Evolutionary conservation across 2,888 invertebrate genomes (phyloP), one percentile per base, ranked within the genome.

Genomic region (Athalia rosae): DNA sequence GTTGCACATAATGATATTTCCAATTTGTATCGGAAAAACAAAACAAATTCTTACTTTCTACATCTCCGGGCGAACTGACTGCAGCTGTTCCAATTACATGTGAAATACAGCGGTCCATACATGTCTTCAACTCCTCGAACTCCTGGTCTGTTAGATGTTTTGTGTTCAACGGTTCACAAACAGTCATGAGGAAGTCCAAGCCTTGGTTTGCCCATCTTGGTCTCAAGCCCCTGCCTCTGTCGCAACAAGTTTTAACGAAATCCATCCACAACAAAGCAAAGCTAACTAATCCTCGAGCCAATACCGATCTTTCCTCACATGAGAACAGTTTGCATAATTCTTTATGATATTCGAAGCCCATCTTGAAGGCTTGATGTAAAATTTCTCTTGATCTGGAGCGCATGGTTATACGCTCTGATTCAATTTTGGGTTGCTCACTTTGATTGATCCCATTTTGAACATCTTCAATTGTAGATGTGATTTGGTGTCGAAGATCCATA

Each of bases 201-300:
- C 98, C 97, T 87, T 96, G 96, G 86, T 94, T 94, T 3, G 97
- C 97, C 97, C 97, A 98, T 86, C 97, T 91, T 0, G 97, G 96
- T 41, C 96, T 90, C 82, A 95, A 91, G 0, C 97, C 97, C 4
- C 96, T 91, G 0, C 96, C 96, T 0, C 95, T 90, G 86, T 98
- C 97, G 87, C 97, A 98, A 13, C 95, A 92, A 85, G 95, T 94
- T 81, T 94, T 93, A 0, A 97, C 97, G 89, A 98, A 98, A 78
- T 92, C 92, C 96, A 98, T 97, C 98, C 98, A 98, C 87, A 95
- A 93, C 83, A 93, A 92, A 8, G 95, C 95, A 88, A 96, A 95
- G 56, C 92, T 90, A 4, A 95, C 92, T 83, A 95, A 92, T 78
- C 93, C 92, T 50, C 91, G 85, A 0, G 94, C 92, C 48, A 95